Conservation (phyloP, 2,797 vertebrate species). For the Cynopterus sphinx region DNA sequence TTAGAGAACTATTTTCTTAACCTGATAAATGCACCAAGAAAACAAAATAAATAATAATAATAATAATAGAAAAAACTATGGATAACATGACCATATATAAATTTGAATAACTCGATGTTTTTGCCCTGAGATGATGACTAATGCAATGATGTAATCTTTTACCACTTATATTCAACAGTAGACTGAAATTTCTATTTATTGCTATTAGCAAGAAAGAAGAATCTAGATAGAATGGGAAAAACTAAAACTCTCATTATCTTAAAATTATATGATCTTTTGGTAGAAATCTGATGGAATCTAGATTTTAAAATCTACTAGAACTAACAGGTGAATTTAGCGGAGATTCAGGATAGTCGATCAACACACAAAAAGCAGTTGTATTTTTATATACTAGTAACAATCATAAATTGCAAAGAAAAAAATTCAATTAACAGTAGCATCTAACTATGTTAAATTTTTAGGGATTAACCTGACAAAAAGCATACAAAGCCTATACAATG, state of each 20-base stretch:
- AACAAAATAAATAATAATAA: neutral
- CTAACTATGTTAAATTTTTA: conserved; percentile 1
- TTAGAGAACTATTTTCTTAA: neutral
- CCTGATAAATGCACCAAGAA: neutral
- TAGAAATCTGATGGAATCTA: neutral
- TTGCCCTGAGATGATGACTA: neutral
- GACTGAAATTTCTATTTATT: neutral
- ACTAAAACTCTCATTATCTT: neutral
- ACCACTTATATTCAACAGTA: neutral
- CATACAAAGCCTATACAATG: neutral
- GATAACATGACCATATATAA: neutral
- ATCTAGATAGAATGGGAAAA: neutral
- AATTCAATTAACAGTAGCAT: neutral
- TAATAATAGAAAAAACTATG: neutral
- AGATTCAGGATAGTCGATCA: neutral
- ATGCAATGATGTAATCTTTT: neutral
- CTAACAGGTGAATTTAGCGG: neutral
- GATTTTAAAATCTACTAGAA: neutral
- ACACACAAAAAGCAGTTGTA: neutral
- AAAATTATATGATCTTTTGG: neutral
- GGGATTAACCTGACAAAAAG: neutral
- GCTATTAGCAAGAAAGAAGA: neutral
- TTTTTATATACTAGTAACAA: neutral
- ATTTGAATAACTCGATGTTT: neutral
- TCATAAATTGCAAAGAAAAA: neutral